These are phyloP conservation scores for Ctenochaetus hawaiiensis DNA, from an alignment of 2,797 vertebrate genomes.

Conservation along the genomic window DNA sequence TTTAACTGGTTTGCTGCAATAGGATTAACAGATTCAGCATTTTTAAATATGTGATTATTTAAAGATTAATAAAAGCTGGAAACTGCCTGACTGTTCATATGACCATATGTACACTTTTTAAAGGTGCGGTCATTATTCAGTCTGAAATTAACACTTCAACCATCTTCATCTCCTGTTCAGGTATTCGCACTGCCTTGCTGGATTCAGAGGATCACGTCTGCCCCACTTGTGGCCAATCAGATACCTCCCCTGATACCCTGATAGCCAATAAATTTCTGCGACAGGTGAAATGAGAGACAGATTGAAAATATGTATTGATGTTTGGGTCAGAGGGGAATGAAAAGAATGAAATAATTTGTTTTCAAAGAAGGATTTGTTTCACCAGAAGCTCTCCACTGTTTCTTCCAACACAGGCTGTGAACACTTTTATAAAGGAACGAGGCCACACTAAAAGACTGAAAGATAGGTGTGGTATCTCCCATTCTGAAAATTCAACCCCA, in stretches of 20 bases:
- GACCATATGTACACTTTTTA: not conserved
- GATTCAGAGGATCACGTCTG: conserved; percentile 96
- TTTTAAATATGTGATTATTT: not conserved
- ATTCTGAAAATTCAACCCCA: conserved; percentile 58
- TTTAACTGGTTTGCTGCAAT: not conserved
- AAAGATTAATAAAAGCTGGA: too few relatives aligned
- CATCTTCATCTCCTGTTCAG: conserved; percentile 71
- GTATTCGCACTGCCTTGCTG: conserved; percentile 92
- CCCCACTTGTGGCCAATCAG: conserved; percentile 92
- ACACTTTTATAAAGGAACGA: conserved; percentile 95
- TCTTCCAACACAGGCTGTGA: conserved; percentile 88
- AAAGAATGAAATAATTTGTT: not conserved
- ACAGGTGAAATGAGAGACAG: conserved; percentile 85
- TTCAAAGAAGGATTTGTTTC: not conserved
- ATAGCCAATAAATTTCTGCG: conserved; percentile 97
- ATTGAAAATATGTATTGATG: not conserved
- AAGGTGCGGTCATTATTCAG: not conserved
- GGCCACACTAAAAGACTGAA: conserved; percentile 87
- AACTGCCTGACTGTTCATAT: not conserved
- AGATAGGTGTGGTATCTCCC: conserved; percentile 51
- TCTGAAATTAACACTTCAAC: not conserved
- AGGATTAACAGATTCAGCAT: not conserved
- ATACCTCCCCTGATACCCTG: conserved; percentile 95
- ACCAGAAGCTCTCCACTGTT: not conserved
- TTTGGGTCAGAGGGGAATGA: not conserved